Conservation (phyloP, 2,888 invertebrate species). For the Erynnis tages region DNA sequence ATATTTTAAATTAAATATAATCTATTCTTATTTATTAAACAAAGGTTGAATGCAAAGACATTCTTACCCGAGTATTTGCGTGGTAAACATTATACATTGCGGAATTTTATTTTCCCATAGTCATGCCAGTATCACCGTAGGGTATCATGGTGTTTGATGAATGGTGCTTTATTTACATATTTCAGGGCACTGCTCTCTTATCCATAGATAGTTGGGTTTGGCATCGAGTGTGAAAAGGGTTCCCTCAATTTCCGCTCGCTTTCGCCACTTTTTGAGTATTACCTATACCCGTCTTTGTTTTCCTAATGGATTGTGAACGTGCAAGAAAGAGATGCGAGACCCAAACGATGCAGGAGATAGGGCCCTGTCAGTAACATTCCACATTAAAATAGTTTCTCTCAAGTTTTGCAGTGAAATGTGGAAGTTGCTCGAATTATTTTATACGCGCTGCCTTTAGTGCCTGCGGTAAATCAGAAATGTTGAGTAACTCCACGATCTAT, state of each 20-base stretch:
- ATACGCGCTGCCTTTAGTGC: constrained; percentile 20
- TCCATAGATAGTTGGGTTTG: constrained; percentile 30
- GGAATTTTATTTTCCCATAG: not conserved
- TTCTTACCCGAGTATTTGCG: too few species aligned
- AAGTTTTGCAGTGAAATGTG: constrained; percentile 22
- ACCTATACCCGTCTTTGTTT: constrained; percentile 38
- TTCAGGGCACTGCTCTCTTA: constrained; percentile 14
- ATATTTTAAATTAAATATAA: too few species aligned
- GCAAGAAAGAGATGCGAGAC: constrained; percentile 33
- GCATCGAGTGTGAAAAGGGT: constrained; percentile 56
- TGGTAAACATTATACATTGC: too few species aligned
- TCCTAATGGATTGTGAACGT: constrained; percentile 26
- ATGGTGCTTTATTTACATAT: constrained; percentile 25
- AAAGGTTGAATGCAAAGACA: too few species aligned
- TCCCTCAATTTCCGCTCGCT: constrained; percentile 55
- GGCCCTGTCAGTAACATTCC: constrained; percentile 47
- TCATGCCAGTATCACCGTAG: not conserved
- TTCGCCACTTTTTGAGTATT: constrained; percentile 37
- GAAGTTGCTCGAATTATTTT: constrained; percentile 32
- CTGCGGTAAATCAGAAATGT: constrained; percentile 2
- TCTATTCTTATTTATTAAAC: too few species aligned
- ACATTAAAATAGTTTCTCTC: constrained; percentile 53
- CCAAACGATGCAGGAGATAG: constrained; percentile 31
- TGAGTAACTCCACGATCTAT: too few species aligned
- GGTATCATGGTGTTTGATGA: constrained; percentile 5